Base-by-base conservation (phyloP, 2,888 invertebrate species). In the Pseudanteris insignis region DNA sequence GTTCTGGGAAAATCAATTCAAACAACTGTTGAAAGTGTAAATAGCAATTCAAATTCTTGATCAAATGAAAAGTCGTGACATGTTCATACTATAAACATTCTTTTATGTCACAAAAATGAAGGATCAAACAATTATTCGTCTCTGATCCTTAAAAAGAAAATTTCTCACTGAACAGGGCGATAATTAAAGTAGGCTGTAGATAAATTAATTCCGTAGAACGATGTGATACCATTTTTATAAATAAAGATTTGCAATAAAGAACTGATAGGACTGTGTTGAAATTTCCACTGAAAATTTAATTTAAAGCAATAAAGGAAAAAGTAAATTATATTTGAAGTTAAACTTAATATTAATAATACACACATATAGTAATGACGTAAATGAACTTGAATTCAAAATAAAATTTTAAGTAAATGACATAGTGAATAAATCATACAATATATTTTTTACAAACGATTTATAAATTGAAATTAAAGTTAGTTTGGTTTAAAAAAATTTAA, bases 161-260 rank as follows among this genome's bases (percentile, higher is more conserved):
- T 30, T 55, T 34, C 21, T 29, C 44, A 40, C 57, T 48, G 44
- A 46, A 38, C 53, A 47, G 50, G 32, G 32, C 37, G 40, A 63
- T 57, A 33, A 37, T 24, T 26, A 50, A 10, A 28, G 32, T 47
- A 37, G 53, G 46, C 36, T 25, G 47, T 43, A 41, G 43, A 1
- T 14, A 43, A 13, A 30, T 29, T 38, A 12, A 63, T 44, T 62
- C 38, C 57, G 55, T 41, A 47, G 41, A 47, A 66, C 65, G 66
- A 69, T 68, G 71, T 66, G 69, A 71, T 71, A 69, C 62, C 51
- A 63, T 67, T 71, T 71, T 70, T 70, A 26, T 6, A 70, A 62
- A 67, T 67, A 64, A 18, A 30, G 33, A 37, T 40, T 40, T 40
- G 54, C 46, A 40, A 46, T 55, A 55, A 55, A 32, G 26, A 55